These are phyloP conservation scores for Phrynocephalus versicolor DNA, from an alignment of 2,113 vertebrate genomes.

Conservation along the genomic window DNA sequence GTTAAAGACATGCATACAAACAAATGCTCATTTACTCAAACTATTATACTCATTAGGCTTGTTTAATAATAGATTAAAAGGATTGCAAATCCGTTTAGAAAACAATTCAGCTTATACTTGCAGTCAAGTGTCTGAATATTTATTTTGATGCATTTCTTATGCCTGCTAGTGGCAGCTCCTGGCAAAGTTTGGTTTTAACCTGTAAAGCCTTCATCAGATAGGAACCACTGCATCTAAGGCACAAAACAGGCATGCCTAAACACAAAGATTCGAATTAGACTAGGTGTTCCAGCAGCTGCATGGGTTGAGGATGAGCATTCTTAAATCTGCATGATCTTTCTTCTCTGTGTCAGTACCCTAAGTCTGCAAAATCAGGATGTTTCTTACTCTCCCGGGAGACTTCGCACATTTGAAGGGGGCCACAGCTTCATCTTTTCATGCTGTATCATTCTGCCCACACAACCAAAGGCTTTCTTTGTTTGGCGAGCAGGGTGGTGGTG, in stretches of 20 bases:
- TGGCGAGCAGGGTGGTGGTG: no score
- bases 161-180: constrained; percentile 18
- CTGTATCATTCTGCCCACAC: no score
- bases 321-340: background rate
- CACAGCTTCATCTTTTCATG: no score
- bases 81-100: constrained; percentile 35
- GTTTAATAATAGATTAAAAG: constrained; percentile 48
- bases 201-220: background rate
- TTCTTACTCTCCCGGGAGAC: no score
- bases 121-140: constrained; percentile 29
- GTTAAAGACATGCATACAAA: constrained; percentile 42
- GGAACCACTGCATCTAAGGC: background rate
- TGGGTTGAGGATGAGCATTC: background rate
- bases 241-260: no score
- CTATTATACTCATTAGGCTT: constrained; percentile 36
- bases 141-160: constrained; percentile 29
- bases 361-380: background rate
- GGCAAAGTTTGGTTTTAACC: background rate
- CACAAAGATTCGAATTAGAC: background rate
- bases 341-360: background rate
- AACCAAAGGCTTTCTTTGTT: no score
- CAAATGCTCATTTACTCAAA: constrained; percentile 34
- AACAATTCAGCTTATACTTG: constrained; percentile 47
- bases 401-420: no score
- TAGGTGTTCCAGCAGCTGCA: background rate